Conservation (phyloP, 2,888 invertebrate genomes). For the Entomobrya multifasciata region DNA sequence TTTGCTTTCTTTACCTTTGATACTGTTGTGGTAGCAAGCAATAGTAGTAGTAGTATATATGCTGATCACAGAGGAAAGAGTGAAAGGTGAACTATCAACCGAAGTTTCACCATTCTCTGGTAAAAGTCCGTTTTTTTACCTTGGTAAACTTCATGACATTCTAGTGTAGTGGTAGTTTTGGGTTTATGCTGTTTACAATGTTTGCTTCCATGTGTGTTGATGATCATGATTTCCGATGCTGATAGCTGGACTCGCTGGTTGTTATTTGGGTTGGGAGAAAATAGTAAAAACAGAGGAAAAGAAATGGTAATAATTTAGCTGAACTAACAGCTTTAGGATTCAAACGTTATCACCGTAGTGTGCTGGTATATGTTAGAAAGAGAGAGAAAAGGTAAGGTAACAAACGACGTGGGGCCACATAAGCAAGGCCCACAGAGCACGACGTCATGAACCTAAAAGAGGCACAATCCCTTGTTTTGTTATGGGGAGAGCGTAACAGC, state of each 20-base stretch:
- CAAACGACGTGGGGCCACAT: constrained; percentile 1
- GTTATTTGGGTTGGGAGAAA: background rate
- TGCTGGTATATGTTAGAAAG: too few relatives aligned
- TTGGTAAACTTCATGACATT: constrained; percentile 55
- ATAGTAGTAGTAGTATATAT: background rate
- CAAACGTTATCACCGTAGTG: constrained; percentile 1
- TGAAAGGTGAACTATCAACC: constrained; percentile 69
- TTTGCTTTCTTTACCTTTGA: constrained; percentile 1
- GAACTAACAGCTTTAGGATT: constrained; percentile 28
- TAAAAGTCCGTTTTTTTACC: constrained; percentile 54
- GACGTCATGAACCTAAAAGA: too few relatives aligned
- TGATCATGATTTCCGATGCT: constrained; percentile 8
- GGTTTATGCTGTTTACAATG: constrained; percentile 19
- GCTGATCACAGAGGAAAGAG: constrained; percentile 63
- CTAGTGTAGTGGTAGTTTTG: background rate
- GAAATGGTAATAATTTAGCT: constrained; percentile 54
- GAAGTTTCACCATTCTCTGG: constrained; percentile 62
- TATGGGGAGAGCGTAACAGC: too few relatives aligned
- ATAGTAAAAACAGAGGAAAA: constrained; percentile 18
- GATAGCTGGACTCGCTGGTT: background rate
- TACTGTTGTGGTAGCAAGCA: background rate
- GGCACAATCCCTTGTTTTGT: too few relatives aligned
- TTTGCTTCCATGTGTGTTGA: background rate
- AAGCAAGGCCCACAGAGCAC: too few relatives aligned
- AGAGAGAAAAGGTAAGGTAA: background rate